Evolutionary conservation across 2,113 vertebrate genomes (phyloP), one percentile per base, ranked within the genome.

Genomic region (Pseudopipra pipra): DNA sequence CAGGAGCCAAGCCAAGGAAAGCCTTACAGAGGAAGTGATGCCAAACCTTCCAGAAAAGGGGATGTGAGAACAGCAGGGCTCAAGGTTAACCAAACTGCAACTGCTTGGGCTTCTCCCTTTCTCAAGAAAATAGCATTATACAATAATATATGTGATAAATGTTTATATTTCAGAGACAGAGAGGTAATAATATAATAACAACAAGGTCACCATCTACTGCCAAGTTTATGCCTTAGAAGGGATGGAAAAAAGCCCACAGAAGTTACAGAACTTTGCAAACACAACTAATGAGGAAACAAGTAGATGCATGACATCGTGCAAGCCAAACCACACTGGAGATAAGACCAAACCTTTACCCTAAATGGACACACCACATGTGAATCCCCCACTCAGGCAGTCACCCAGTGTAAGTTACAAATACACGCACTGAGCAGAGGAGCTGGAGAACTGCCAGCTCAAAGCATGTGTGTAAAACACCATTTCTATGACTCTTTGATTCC

Each of bases 171-270:
- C 65, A 93, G 49, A 89, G 72, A 72, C 6, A 4, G 61, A 85
- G 63, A 67, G 21, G 52, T 70, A 91, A 52, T 61, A 82, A 44
- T 52, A 5, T 7, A 82, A n/a, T 22, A 86, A 87, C 2, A 28
- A 54, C 52, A 74, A 61, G 41, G 61, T 51, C 15, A 68, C 31
- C 49, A 55, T 61, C 73, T 75, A 58, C 80, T 93, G 96, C 96
- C 95, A 94, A 87, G 55, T 39, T 58, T 8, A 5, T 28, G 86
- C 96, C 95, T 68, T 96, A 97, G 52, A 97, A 94, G 96, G 96
- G 77, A 94, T 96, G 96, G 96, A 97, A 97, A 96, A 93, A 82
- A 75, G 67, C 54, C 18, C 80, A 82, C 61, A 82, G 65, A 92
- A 90, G 90, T 76, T 76, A 67, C 52, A 93, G 79, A 86, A 66